A percentile compares a stretch with the other conserved stretches of the same genome.
phyloP scores from a whole-genome alignment of 2,888 invertebrate species.

The Macrosiphum euphorbiae region DNA sequence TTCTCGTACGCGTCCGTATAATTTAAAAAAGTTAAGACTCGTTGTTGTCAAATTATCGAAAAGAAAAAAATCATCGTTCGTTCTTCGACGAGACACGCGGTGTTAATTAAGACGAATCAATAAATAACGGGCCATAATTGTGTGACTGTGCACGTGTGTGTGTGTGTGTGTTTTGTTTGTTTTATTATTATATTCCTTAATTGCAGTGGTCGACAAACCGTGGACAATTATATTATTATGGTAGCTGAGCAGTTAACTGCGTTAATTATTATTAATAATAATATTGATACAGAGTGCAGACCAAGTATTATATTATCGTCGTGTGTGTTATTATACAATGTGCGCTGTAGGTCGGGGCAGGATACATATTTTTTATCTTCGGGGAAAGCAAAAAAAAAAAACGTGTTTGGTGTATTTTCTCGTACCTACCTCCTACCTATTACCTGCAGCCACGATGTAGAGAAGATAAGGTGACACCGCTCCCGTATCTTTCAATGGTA shows the following conservation, averaged over 20 bases:
- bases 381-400: not conserved
- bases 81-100: not conserved
- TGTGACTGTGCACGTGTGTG: too few species aligned
- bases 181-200: not conserved
- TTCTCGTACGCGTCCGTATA: not conserved
- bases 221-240: not conserved
- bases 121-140: not conserved
- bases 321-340: not conserved
- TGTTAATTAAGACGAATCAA: conserved; percentile 15
- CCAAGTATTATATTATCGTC: not conserved
- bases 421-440: not conserved
- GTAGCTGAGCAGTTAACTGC: not conserved
- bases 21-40: not conserved
- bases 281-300: not conserved
- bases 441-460: too few species aligned
- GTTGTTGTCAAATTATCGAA: not conserved
- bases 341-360: not conserved
- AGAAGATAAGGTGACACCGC: too few species aligned
- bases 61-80: not conserved
- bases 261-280: too few species aligned
- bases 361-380: not conserved
- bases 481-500: too few species aligned
- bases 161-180: not conserved
- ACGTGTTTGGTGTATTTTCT: not conserved
- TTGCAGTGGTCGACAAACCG: not conserved